These are phyloP conservation scores for Ditula angustiorana DNA, from an alignment of 2,888 invertebrate species.

Conservation along the genomic window DNA sequence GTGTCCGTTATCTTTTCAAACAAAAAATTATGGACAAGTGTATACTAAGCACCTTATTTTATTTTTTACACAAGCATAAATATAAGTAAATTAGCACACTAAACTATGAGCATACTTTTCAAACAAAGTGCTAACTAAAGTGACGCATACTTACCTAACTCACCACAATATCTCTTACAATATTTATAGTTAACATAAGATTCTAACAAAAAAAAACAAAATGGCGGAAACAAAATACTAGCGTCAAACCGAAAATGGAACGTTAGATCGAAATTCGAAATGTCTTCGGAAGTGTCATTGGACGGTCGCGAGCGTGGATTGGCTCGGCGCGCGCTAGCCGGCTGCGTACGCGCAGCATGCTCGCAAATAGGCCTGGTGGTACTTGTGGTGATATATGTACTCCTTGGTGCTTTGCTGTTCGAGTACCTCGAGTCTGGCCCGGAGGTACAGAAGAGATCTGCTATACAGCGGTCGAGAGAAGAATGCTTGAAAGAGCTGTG, in stretches of 20 bases:
- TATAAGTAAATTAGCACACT: too few relatives aligned
- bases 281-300: conserved; percentile 81
- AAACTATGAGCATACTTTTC: too few relatives aligned
- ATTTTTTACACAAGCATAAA: too few relatives aligned
- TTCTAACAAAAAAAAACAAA: background rate
- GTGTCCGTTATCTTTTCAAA: too few relatives aligned
- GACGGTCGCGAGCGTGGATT: conserved; percentile 72
- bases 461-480: conserved; percentile 87
- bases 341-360: conserved; percentile 86
- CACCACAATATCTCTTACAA: background rate
- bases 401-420: conserved; percentile 91
- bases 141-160: background rate
- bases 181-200: background rate
- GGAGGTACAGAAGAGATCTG: conserved; percentile 87
- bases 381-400: conserved; percentile 90
- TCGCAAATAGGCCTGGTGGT: conserved; percentile 89
- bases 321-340: conserved; percentile 62
- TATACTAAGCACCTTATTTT: too few relatives aligned
- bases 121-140: too few relatives aligned
- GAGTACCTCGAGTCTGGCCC: conserved; percentile 90
- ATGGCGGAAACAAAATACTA: conserved; percentile 1
- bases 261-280: conserved; percentile 46
- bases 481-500: conserved; percentile 90
- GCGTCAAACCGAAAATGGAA: conserved; percentile 5
- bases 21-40: too few relatives aligned